Conservation (phyloP, 1,140 invertebrate genomes). For the Habropoda laboriosa region DNA sequence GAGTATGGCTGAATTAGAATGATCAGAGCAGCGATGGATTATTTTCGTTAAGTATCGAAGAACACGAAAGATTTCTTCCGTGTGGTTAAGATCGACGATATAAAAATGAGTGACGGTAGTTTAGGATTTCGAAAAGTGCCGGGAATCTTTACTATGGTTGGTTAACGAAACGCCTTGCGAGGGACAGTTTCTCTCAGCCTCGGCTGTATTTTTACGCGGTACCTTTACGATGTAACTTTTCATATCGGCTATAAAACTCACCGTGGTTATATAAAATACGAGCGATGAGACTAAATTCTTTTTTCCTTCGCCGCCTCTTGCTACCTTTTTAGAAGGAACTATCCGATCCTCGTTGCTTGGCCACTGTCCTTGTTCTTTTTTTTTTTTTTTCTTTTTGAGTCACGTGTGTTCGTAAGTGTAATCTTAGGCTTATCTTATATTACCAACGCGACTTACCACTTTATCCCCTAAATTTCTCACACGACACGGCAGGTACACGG, state of each 20-base stretch:
- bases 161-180: slow-evolving; percentile 5
- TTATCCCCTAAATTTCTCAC: slow-evolving; percentile 85
- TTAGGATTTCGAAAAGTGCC: neutral
- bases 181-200: neutral
- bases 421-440: too few species aligned
- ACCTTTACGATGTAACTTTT: slow-evolving; percentile 41
- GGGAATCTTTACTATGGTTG: slow-evolving; percentile 7
- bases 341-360: neutral
- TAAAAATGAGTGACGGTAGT: neutral
- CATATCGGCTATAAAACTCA: slow-evolving; percentile 30
- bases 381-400: neutral
- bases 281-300: neutral
- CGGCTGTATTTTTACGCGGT: slow-evolving; percentile 34
- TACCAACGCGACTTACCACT: slow-evolving; percentile 85
- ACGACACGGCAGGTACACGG: slow-evolving; percentile 84
- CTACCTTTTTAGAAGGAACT: too few species aligned
- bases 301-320: too few species aligned
- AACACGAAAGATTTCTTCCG: neutral
- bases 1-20: too few species aligned
- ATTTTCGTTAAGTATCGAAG: too few species aligned
- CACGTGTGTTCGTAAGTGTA: too few species aligned
- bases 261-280: slow-evolving; percentile 10
- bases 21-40: too few species aligned
- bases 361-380: neutral
- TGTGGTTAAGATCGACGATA: neutral